Evolutionary conservation across 2,113 vertebrate species (phyloP).

Genomic region (Pimephales promelas): DNA sequence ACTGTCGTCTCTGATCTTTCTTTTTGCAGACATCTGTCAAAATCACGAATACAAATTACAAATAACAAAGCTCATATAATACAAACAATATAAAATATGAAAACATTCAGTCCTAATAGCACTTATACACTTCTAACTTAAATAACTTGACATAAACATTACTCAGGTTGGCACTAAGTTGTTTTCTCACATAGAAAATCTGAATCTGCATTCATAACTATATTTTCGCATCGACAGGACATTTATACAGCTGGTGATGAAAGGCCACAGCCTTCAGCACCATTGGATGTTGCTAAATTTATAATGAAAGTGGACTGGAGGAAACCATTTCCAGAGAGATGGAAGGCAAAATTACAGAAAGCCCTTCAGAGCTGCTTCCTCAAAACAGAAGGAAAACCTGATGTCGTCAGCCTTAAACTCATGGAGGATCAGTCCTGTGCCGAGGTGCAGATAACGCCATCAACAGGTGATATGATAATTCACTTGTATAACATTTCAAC

Average conservation of each 20-base stretch:
- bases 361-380: constrained; percentile 58
- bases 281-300: not conserved
- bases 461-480: constrained; percentile 51
- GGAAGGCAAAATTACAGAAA: rapidly evolving
- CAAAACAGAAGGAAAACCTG: not conserved
- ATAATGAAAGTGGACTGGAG: constrained; percentile 49
- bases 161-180: not conserved
- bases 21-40: not conserved
- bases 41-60: not conserved
- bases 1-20: not conserved
- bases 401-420: not conserved
- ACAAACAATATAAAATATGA: not conserved
- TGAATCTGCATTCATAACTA: not conserved
- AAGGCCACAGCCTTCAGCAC: constrained; percentile 2
- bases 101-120: no score
- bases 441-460: constrained; percentile 41
- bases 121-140: not conserved
- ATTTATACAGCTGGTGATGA: not conserved
- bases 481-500: not conserved
- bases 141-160: no score
- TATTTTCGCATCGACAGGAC: not conserved
- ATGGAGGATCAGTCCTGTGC: not conserved
- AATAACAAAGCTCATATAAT: not conserved
- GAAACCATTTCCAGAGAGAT: rapidly evolving
- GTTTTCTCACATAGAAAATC: not conserved